These are phyloP conservation scores for Callimorpha dominula DNA, from an alignment of 2,888 invertebrate genomes.

Conservation along the genomic window DNA sequence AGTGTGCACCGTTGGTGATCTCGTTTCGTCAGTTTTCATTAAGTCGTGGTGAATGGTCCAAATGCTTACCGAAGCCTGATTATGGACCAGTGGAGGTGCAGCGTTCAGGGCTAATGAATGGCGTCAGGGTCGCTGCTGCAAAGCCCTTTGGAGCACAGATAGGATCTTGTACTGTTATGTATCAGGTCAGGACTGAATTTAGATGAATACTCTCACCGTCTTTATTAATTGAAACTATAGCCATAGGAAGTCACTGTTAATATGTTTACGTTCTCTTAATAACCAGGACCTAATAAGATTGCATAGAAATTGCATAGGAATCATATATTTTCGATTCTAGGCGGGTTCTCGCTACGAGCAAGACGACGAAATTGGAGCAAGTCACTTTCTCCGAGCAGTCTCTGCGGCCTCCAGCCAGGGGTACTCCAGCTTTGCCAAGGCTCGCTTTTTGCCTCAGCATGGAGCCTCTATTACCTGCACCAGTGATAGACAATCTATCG, in stretches of 20 bases:
- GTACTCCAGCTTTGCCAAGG: slow-evolving; percentile 90
- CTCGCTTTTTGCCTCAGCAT: slow-evolving; percentile 90
- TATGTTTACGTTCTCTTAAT: no score
- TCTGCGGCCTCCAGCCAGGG: slow-evolving; percentile 91
- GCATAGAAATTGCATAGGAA: background rate
- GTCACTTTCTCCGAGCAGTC: slow-evolving; percentile 92
- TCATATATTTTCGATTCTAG: slow-evolving; percentile 68
- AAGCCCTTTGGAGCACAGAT: slow-evolving; percentile 65
- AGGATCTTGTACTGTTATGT: slow-evolving; percentile 75
- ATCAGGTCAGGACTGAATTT: slow-evolving; percentile 60
- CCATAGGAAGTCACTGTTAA: background rate
- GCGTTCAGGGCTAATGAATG: slow-evolving; percentile 66
- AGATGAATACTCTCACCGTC: background rate
- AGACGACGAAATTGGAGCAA: slow-evolving; percentile 90
- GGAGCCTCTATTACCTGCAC: slow-evolving; percentile 90
- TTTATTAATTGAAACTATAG: background rate
- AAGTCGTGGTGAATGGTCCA: slow-evolving; percentile 15
- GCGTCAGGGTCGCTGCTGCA: slow-evolving; percentile 66
- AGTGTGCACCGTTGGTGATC: slow-evolving; percentile 17
- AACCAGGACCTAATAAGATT: no score
- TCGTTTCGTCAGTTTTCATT: slow-evolving; percentile 48
- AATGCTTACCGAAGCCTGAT: slow-evolving; percentile 55
- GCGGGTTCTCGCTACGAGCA: slow-evolving; percentile 95
- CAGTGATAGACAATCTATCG: slow-evolving; percentile 91
- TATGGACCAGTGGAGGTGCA: slow-evolving; percentile 73